A percentile compares a stretch with the other conserved stretches of the same genome.
These are phyloP conservation scores for Piaya cayana DNA, from an alignment of 2,113 vertebrate species.

Conservation along the genomic window DNA sequence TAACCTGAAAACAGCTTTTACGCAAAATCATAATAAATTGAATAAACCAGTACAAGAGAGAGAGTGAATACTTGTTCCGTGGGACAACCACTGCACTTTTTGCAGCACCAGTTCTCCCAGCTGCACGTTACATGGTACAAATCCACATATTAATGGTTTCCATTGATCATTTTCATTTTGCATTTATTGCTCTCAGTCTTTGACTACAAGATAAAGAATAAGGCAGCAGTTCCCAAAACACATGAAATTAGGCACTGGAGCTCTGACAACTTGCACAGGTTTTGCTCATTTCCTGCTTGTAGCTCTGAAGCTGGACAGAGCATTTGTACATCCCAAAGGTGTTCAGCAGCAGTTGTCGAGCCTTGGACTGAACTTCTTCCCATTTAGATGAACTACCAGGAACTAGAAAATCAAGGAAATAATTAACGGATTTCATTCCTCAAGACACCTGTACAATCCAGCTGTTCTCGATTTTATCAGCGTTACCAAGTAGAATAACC, in stretches of 20 bases:
- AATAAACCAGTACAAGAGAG: neutral
- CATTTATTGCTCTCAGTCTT: slow-evolving; percentile 79
- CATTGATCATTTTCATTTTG: slow-evolving; percentile 7
- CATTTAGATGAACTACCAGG: slow-evolving; percentile 87
- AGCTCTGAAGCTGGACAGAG: slow-evolving; percentile 92
- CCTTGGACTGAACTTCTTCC: slow-evolving; percentile 93
- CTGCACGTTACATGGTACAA: neutral
- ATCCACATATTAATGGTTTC: slow-evolving; percentile 14
- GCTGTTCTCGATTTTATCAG: neutral
- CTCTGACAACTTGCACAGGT: slow-evolving; percentile 83
- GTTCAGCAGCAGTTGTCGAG: slow-evolving; percentile 85
- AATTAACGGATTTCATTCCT: neutral
- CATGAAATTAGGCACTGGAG: slow-evolving; percentile 77
- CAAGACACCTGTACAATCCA: neutral
- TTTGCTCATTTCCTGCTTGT: slow-evolving; percentile 78
- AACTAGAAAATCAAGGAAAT: slow-evolving; percentile 75
- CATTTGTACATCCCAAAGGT: slow-evolving; percentile 90
- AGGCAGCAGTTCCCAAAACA: slow-evolving; percentile 68
- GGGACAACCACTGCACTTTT: neutral
- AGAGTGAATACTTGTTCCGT: neutral
- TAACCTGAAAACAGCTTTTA: slow-evolving; percentile 56
- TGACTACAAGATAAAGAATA: slow-evolving; percentile 60
- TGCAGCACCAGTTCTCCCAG: slow-evolving; percentile 31
- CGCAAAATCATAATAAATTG: slow-evolving; percentile 37
- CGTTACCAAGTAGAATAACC: neutral